Conservation (phyloP, 1,140 invertebrate species). For the Hypothenemus hampei region DNA sequence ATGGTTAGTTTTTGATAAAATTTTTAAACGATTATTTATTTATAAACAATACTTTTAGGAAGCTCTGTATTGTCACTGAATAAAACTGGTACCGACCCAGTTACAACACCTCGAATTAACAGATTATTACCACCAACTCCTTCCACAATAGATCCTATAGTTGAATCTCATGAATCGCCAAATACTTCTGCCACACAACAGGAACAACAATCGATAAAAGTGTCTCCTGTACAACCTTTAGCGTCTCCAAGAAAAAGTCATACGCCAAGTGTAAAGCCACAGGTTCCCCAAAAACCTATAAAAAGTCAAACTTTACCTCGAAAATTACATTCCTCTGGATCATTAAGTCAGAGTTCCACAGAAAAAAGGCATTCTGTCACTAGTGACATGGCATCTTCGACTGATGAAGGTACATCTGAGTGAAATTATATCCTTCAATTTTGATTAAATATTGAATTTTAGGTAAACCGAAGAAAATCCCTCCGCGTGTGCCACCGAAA, state of each 20-base stretch:
- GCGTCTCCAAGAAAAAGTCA: conserved; percentile 45
- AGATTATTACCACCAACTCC: conserved; percentile 42
- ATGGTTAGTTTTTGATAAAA: conserved; percentile 54
- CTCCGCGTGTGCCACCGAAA: conserved; percentile 72
- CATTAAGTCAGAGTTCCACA: conserved; percentile 30
- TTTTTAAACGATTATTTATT: too few species aligned
- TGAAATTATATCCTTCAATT: not conserved
- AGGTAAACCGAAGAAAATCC: conserved; percentile 56
- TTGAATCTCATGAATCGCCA: conserved; percentile 54
- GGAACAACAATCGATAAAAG: conserved; percentile 30
- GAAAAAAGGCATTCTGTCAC: conserved; percentile 36
- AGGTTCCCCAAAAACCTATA: conserved; percentile 22
- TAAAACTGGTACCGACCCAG: conserved; percentile 48
- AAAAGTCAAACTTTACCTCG: conserved; percentile 46
- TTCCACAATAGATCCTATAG: conserved; percentile 58
- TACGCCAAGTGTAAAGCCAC: conserved; percentile 45
- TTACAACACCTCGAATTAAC: conserved; percentile 45
- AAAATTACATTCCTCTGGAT: conserved; percentile 42
- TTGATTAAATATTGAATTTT: conserved; percentile 19
- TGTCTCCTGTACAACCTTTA: conserved; percentile 27
- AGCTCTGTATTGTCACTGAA: conserved; percentile 76
- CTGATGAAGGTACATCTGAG: conserved; percentile 3
- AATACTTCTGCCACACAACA: conserved; percentile 38
- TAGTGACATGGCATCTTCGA: conserved; percentile 7
- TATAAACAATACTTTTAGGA: conserved; percentile 49